These are phyloP conservation scores for Cryptosula pallasiana DNA, from an alignment of 2,888 invertebrate genomes.

Conservation along the genomic window DNA sequence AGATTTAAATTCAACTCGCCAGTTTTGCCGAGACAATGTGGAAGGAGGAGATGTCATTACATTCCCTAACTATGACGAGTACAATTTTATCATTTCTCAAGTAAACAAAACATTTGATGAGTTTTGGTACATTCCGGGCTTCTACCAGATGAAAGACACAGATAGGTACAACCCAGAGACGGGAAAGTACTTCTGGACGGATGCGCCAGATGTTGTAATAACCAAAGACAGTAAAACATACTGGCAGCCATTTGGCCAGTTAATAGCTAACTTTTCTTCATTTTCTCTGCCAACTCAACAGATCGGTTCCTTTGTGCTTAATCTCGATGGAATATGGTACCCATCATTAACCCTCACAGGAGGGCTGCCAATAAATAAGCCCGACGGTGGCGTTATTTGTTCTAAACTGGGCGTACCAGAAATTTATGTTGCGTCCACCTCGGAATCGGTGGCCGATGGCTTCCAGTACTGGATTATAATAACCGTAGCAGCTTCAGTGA, in stretches of 20 bases:
- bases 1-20: neutral
- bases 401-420: neutral
- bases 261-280: neutral
- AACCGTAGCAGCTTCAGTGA: neutral
- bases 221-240: constrained; percentile 6
- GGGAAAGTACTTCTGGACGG: neutral
- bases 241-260: neutral
- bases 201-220: neutral
- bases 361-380: neutral
- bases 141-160: neutral
- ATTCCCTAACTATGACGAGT: constrained; percentile 6
- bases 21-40: neutral
- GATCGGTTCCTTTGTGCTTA: neutral
- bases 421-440: neutral
- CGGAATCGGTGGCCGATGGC: neutral
- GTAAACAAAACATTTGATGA: neutral
- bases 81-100: neutral
- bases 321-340: neutral
- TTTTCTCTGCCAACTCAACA: neutral
- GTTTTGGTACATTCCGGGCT: neutral
- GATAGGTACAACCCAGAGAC: neutral
- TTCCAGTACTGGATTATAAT: constrained; percentile 16
- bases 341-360: neutral
- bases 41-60: neutral
- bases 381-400: neutral